phyloP scores from a whole-genome alignment of 1,140 invertebrate genomes.

The Idris sp. region DNA sequence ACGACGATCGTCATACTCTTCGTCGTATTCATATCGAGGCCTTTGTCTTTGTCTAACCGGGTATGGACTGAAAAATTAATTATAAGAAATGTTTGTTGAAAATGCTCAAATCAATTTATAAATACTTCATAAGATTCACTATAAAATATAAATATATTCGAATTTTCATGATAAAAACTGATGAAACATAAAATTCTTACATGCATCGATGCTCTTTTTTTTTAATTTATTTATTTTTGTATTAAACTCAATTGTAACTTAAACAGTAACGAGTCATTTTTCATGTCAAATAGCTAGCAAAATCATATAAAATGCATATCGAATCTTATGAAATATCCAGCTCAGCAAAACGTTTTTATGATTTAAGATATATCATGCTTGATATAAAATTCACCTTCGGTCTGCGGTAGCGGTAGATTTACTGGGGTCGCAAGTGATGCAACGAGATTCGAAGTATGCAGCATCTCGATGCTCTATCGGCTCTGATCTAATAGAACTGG shows the following conservation, averaged over 20 bases:
- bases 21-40: slow-evolving; percentile 71
- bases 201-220: no score
- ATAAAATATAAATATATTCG: no score
- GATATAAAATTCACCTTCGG: slow-evolving; percentile 65
- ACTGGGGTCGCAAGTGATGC: slow-evolving; percentile 71
- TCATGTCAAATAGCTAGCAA: no score
- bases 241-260: no score
- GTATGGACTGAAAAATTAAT: slow-evolving; percentile 29
- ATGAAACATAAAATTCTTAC: no score
- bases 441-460: slow-evolving; percentile 72
- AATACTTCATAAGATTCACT: not conserved
- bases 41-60: slow-evolving; percentile 63
- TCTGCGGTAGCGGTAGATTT: slow-evolving; percentile 59
- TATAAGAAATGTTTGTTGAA: no score
- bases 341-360: not conserved
- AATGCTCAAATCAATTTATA: no score
- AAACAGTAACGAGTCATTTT: no score
- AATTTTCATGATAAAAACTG: no score
- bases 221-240: no score
- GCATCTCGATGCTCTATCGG: slow-evolving; percentile 69
- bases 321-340: slow-evolving; percentile 2
- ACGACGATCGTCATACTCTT: slow-evolving; percentile 69
- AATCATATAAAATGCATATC: no score
- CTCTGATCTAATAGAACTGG: slow-evolving; percentile 65
- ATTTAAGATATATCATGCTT: slow-evolving; percentile 19